Evolutionary conservation across 1,140 invertebrate species (phyloP).

Genomic region (Diprion similis): DNA sequence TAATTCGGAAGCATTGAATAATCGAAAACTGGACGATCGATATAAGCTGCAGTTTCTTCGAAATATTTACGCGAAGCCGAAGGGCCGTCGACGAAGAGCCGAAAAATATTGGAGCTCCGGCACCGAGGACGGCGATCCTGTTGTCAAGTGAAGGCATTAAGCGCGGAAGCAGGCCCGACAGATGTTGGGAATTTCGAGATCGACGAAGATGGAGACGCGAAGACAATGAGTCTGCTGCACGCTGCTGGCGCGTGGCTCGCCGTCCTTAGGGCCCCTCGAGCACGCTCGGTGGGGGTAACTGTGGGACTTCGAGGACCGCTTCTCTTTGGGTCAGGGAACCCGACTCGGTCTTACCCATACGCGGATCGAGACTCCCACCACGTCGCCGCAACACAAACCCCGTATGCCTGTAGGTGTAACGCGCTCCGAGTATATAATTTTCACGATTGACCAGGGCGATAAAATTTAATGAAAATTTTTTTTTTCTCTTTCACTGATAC

Average conservation of each 20-base stretch:
- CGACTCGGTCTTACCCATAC: neutral
- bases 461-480: too few species aligned
- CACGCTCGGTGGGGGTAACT: slow-evolving; percentile 4
- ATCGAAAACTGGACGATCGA: too few species aligned
- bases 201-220: neutral
- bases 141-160: slow-evolving; percentile 47
- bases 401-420: too few species aligned
- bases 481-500: too few species aligned
- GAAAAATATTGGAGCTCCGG: neutral
- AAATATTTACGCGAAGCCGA: neutral
- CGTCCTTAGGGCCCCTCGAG: neutral
- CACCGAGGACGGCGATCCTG: slow-evolving; percentile 27
- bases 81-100: neutral
- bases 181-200: slow-evolving; percentile 40
- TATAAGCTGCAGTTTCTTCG: too few species aligned
- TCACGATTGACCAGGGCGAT: too few species aligned
- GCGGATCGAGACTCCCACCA: neutral
- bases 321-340: slow-evolving; percentile 6
- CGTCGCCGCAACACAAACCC: neutral
- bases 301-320: neutral
- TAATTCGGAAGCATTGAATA: too few species aligned
- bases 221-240: slow-evolving; percentile 6
- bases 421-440: too few species aligned
- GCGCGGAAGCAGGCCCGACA: slow-evolving; percentile 43
- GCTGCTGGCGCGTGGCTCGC: neutral